Evolutionary conservation across 2,888 invertebrate species (phyloP).

Genomic region (Prenolepis imparis): DNA sequence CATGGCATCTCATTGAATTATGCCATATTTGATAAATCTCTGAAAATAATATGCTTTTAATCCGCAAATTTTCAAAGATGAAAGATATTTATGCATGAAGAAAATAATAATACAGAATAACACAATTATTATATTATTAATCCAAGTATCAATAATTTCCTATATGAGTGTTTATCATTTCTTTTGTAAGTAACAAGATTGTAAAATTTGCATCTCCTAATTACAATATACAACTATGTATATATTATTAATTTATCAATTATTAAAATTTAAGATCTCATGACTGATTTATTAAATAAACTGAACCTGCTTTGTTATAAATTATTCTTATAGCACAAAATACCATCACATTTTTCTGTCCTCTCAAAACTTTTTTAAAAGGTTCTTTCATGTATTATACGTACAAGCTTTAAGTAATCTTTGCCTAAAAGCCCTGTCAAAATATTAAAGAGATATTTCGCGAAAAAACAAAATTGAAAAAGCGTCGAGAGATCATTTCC

Average conservation of each 20-base stretch:
- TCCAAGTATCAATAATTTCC: not conserved
- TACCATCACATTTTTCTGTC: not conserved
- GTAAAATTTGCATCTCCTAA: not conserved
- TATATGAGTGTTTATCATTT: not conserved
- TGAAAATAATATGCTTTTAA: not conserved
- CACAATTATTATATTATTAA: not conserved
- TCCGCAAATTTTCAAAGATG: not conserved
- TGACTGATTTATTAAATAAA: not conserved
- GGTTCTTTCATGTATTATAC: not conserved
- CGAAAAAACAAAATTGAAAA: not conserved
- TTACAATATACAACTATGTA: not conserved
- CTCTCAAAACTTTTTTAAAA: not conserved
- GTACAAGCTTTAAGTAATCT: not conserved
- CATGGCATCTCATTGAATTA: conserved; percentile 4
- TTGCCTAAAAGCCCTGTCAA: not conserved
- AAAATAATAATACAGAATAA: not conserved
- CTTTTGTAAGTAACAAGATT: not conserved
- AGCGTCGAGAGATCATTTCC: conserved; percentile 9
- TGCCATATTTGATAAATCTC: not conserved
- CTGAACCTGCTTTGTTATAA: not conserved
- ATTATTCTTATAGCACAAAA: not conserved
- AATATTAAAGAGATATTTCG: conserved; percentile 15
- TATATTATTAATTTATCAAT: not conserved
- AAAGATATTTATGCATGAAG: not conserved
- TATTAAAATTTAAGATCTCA: not conserved